A percentile compares a stretch with the other conserved stretches of the same genome.
These are phyloP conservation scores for Lycaon pictus DNA, from an alignment of 2,113 vertebrate species.

Conservation along the genomic window DNA sequence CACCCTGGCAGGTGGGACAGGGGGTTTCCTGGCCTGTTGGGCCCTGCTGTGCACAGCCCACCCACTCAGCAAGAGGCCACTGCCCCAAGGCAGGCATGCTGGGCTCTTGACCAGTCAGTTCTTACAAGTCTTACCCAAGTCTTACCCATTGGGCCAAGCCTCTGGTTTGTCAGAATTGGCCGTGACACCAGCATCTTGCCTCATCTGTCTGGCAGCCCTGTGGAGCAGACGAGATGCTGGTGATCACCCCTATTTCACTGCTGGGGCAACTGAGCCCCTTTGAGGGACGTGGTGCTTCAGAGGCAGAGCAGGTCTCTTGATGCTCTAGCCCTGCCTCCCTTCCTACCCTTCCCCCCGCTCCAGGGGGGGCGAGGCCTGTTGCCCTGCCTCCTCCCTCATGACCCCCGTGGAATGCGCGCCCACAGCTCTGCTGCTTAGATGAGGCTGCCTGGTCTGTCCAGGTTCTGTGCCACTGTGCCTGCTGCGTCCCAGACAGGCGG, in stretches of 20 bases:
- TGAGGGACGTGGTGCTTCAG: neutral
- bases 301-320: neutral
- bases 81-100: too few species aligned
- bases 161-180: neutral
- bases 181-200: neutral
- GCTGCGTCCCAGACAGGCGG: neutral
- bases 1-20: neutral
- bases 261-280: neutral
- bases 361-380: neutral
- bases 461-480: neutral
- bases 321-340: rapidly evolving
- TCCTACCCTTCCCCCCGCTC: neutral
- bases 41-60: neutral
- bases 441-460: too few species aligned
- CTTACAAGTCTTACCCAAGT: neutral
- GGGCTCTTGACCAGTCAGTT: neutral
- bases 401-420: neutral
- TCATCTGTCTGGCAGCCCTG: neutral
- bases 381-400: neutral
- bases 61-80: neutral
- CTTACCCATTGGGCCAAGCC: neutral
- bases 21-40: neutral
- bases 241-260: neutral
- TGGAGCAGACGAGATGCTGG: neutral
- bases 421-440: neutral